Conservation (phyloP, 2,113 vertebrate species). For the Tragulus kanchil region DNA sequence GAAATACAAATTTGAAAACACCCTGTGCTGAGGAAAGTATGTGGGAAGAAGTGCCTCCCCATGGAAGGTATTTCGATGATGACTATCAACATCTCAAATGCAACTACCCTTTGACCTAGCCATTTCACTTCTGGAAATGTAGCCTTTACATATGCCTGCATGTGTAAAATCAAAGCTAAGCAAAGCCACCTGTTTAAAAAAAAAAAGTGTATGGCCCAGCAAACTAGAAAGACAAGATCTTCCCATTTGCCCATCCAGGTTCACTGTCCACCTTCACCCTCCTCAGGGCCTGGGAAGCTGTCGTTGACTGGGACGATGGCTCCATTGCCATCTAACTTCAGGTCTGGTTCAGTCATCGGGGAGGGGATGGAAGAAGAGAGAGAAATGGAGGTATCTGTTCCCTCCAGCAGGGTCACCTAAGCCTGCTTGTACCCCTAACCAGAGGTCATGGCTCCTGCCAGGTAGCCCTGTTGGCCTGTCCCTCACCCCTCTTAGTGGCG, state of each 20-base stretch:
- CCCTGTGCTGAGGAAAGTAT: background rate
- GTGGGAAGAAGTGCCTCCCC: background rate
- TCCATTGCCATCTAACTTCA: background rate
- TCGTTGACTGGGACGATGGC: fast-evolving
- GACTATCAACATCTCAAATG: background rate
- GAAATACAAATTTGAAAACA: background rate
- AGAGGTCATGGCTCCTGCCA: background rate
- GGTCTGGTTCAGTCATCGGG: background rate
- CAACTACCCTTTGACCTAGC: background rate
- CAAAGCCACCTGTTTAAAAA: background rate
- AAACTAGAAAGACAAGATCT: background rate
- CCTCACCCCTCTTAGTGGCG: background rate
- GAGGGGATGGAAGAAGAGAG: background rate
- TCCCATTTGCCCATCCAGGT: background rate
- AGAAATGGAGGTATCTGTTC: background rate
- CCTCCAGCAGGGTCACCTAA: background rate
- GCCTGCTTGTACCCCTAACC: background rate
- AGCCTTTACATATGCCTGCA: background rate
- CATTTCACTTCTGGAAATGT: background rate
- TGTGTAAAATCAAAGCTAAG: background rate
- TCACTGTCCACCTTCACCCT: background rate
- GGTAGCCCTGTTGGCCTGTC: background rate
- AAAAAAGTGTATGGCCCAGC: background rate
- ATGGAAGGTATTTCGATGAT: background rate
- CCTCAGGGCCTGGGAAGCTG: background rate